Percentiles rank a stretch among this genome's conserved stretches.
Conservation (phyloP, 2,113 vertebrate species). For the Indicator indicator region DNA sequence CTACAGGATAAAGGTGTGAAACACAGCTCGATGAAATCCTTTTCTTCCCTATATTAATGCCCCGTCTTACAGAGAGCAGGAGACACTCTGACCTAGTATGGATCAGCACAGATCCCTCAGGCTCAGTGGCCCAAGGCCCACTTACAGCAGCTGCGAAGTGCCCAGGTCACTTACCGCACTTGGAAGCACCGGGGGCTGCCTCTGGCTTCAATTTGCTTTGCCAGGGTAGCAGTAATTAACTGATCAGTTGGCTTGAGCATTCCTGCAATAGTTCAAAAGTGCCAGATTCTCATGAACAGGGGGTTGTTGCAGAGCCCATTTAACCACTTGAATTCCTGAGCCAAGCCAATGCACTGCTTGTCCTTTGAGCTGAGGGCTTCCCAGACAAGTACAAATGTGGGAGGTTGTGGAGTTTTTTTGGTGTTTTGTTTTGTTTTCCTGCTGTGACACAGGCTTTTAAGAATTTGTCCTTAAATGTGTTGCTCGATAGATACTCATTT, state of each 20-base stretch:
- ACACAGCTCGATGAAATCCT: too few species aligned
- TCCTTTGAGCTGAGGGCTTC: neutral
- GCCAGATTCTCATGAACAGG: neutral
- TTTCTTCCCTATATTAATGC: neutral
- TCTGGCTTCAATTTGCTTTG: neutral
- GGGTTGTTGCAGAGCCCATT: neutral
- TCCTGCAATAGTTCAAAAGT: constrained; percentile 7
- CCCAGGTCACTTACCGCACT: neutral
- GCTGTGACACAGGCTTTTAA: neutral
- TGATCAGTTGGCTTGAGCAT: constrained; percentile 7
- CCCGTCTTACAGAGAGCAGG: neutral
- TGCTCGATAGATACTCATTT: neutral
- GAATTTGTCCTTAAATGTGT: neutral
- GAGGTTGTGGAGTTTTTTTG: neutral
- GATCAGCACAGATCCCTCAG: neutral
- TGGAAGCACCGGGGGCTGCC: neutral
- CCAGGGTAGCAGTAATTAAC: constrained; percentile 15
- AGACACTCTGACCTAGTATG: neutral
- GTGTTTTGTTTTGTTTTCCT: neutral
- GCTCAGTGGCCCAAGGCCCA: neutral
- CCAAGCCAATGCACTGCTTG: neutral
- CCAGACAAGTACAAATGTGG: neutral
- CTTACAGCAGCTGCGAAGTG: neutral
- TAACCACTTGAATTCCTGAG: neutral
- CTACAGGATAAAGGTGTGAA: neutral